Evolutionary conservation across 1,140 invertebrate species (phyloP).

Genomic region (Helicorthomorpha holstii): DNA sequence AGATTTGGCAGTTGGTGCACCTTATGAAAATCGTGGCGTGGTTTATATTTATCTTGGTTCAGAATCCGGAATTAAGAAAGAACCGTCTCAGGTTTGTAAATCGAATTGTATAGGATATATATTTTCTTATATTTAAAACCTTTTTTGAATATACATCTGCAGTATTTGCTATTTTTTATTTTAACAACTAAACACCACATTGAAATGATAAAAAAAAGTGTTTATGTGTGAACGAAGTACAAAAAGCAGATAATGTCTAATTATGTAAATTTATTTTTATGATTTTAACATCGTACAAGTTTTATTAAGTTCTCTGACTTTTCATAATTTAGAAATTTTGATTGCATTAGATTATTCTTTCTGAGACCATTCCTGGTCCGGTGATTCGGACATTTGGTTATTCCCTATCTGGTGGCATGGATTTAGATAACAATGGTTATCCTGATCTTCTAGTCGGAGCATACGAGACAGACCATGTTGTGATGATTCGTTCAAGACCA

Average conservation of each 20-base stretch:
- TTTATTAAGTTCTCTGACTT: too few species aligned
- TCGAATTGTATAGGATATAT: neutral
- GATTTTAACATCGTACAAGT: too few species aligned
- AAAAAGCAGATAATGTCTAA: too few species aligned
- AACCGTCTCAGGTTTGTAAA: conserved; percentile 50
- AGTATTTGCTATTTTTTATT: too few species aligned
- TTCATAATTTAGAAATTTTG: too few species aligned
- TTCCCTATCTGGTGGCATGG: conserved; percentile 69
- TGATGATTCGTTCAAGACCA: conserved; percentile 56
- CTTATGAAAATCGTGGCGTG: conserved; percentile 63
- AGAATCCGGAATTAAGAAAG: conserved; percentile 45
- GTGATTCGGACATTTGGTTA: conserved; percentile 59
- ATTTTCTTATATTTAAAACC: conserved; percentile 3
- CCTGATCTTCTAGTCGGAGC: conserved; percentile 79
- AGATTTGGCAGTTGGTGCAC: conserved; percentile 80
- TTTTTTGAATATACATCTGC: neutral
- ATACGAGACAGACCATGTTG: conserved; percentile 56
- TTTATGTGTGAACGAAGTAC: too few species aligned
- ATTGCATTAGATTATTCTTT: conserved; percentile 11
- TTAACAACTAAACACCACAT: too few species aligned
- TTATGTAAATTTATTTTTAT: too few species aligned
- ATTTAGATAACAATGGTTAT: conserved; percentile 81
- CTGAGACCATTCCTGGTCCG: conserved; percentile 14
- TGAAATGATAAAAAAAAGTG: too few species aligned
- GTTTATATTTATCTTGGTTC: conserved; percentile 78